These are phyloP conservation scores for Indicator maculatus DNA, from an alignment of 2,113 vertebrate genomes.

Conservation along the genomic window DNA sequence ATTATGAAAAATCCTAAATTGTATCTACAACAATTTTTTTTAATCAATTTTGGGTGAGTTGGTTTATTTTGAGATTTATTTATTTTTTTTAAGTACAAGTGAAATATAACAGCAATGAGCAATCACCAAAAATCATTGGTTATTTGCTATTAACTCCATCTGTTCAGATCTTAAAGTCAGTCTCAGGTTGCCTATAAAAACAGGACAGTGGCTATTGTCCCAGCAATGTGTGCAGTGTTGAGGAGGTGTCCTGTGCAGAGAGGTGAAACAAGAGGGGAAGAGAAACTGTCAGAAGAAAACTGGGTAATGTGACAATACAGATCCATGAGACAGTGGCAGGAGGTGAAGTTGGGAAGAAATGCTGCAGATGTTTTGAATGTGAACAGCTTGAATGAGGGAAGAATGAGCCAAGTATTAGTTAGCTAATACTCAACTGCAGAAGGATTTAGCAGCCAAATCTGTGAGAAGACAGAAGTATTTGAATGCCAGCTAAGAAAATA, in stretches of 20 bases:
- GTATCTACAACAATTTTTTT: neutral
- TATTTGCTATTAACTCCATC: neutral
- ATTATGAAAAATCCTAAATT: neutral
- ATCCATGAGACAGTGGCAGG: neutral
- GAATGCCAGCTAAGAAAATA: conserved; percentile 47
- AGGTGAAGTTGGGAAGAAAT: conserved; percentile 19
- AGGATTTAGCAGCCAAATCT: conserved; percentile 13
- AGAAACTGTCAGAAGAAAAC: neutral
- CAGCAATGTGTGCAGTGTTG: neutral
- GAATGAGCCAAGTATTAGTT: conserved; percentile 20
- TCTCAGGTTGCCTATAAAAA: neutral
- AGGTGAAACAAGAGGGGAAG: neutral
- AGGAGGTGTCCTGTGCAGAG: neutral
- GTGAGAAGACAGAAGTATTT: conserved; percentile 16
- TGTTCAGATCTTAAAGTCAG: neutral
- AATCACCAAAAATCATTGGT: neutral
- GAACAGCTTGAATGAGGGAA: neutral
- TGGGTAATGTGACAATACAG: neutral
- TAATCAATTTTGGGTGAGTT: neutral
- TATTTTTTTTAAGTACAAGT: neutral
- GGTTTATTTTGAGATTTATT: neutral
- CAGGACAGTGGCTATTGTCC: neutral
- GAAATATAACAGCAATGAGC: neutral
- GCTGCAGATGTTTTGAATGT: neutral
- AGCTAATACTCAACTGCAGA: neutral